Evolutionary conservation across 1,140 invertebrate species (phyloP), one percentile per base, ranked within the genome.

Genomic region (Eciton burchellii): DNA sequence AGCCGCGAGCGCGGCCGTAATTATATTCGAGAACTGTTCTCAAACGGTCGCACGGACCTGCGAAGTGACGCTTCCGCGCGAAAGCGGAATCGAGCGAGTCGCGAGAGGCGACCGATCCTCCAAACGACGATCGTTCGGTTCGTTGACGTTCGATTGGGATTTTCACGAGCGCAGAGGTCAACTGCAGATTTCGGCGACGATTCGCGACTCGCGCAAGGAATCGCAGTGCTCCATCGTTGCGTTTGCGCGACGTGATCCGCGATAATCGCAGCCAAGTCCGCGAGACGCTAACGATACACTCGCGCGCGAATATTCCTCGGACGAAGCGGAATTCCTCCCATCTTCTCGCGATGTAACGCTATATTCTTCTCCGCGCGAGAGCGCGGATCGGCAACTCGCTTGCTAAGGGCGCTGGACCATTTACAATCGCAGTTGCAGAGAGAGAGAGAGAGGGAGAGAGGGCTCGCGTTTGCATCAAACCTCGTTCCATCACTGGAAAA

Each of bases 211-310:
- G 65, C 47, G 26, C 21, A 60, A 77, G 81, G 26, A 68, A 66
- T 82, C 60, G 60, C 12, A 59, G 16, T 45, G 14, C 12, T 62
- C 57, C 29, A 21, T 65, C 68, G 82, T 83, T 66, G 65, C 71
- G 54, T 60, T 79, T 81, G 68, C 85, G 54, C 72, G 82, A 66
- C 71, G 63, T 85, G 83, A 87, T 83, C 68, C 29, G 16, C 54
- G 66, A 79, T 73, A 65, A 35, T 56, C 24, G 52, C 43, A 62
- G 21, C n/a, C 68, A 41, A 56, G 74, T 68, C 62, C 43, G 47
- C 83, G 35, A 79, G 68, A 68, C 49, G 65, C 84, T 87, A 87
- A 87, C 85, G 85, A 81, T 87, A 87, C 81, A 86, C 81, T 54
- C 65, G 65, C 59, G 57, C 59, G 73, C 72, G 81, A 85, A 83